A percentile compares a stretch with the other conserved stretches of the same genome.
These are phyloP conservation scores for Gorsachius magnificus DNA, from an alignment of 2,797 vertebrate genomes.

Conservation along the genomic window DNA sequence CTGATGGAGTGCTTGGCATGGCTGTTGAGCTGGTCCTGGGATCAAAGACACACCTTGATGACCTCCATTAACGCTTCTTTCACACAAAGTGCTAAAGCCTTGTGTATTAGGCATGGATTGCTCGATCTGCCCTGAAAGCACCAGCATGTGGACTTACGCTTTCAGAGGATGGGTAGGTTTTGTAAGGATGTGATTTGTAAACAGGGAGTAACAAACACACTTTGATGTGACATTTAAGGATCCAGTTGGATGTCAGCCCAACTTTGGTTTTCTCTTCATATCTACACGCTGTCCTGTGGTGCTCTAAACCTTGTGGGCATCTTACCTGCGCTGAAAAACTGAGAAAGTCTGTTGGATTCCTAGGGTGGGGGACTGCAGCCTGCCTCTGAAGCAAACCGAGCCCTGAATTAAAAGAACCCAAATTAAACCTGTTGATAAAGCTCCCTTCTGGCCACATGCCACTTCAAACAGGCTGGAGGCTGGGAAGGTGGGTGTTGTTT, in stretches of 20 bases:
- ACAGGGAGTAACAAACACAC: neutral
- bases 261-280: neutral
- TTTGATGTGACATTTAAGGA: neutral
- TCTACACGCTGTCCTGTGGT: neutral
- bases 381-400: neutral
- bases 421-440: conserved; percentile 66
- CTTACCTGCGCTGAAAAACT: neutral
- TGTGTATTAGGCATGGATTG: neutral
- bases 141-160: neutral
- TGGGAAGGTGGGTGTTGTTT: conserved; percentile 71
- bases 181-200: neutral
- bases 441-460: conserved; percentile 70
- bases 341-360: neutral
- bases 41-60: neutral
- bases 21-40: neutral
- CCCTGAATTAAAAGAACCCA: conserved; percentile 48
- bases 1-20: neutral
- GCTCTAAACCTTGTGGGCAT: neutral
- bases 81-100: neutral
- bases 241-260: neutral
- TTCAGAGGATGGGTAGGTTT: neutral
- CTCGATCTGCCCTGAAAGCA: neutral
- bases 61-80: neutral
- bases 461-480: conserved; percentile 73
- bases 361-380: neutral